Evolutionary conservation across 2,797 vertebrate genomes (phyloP).

Genomic region (Brachymystax lenok): DNA sequence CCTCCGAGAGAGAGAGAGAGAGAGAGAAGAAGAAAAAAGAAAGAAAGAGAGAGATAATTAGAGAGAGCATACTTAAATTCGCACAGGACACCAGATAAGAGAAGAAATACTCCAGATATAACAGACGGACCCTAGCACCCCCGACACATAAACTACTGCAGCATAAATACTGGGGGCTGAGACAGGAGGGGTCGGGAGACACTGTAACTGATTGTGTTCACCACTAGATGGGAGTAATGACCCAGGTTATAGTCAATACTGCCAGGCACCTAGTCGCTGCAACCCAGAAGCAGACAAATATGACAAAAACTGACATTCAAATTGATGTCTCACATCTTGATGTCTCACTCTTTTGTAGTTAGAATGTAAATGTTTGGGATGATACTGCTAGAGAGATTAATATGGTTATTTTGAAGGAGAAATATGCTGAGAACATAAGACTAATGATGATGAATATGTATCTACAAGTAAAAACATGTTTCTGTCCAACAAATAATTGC

Average conservation of each 20-base stretch:
- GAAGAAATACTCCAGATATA: too few species aligned
- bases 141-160: too few species aligned
- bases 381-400: not conserved
- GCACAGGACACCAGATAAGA: too few species aligned
- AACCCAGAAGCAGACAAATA: not conserved
- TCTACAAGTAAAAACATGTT: not conserved
- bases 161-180: too few species aligned
- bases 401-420: not conserved
- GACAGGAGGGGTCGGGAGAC: too few species aligned
- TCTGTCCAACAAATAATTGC: not conserved
- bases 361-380: not conserved
- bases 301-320: not conserved
- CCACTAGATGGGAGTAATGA: conserved; percentile 56
- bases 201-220: not conserved
- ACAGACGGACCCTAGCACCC: too few species aligned
- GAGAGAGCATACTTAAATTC: too few species aligned
- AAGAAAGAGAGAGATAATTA: too few species aligned
- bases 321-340: not conserved
- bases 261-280: not conserved
- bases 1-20: too few species aligned
- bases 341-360: not conserved
- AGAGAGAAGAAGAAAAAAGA: too few species aligned
- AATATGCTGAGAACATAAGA: not conserved
- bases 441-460: not conserved
- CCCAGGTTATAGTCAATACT: conserved; percentile 13